Evolutionary conservation across 35 echinoderm and acorn worm species (phyloP), one percentile per base, ranked within the genome.

Genomic region (Apostichopus japonicus): DNA sequence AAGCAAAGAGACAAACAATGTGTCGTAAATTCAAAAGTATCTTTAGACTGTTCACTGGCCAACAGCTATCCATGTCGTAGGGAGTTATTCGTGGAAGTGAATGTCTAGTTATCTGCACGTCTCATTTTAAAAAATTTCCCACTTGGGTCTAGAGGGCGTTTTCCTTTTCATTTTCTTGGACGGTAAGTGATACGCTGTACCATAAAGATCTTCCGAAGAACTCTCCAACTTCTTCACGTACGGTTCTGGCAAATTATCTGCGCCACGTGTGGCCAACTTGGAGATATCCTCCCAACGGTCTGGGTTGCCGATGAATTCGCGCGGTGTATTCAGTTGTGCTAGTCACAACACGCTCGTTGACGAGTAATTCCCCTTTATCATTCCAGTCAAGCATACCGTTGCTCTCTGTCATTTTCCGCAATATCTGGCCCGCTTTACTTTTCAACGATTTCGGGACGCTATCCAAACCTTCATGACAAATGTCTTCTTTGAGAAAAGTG

Each of bases 121-220:
- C 33, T 44, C 33, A 44, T 44, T 44, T 90, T 90, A 72, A 77
- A 23, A 77, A 0, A 7, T 53, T 73, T 90, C 63, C 87, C 87
- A n/a, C 11, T 87, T 54, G 21, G 27, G 81, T 33, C 82, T 83
- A 23, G 11, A 77, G 23, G 55, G 59, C 13, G 92, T 63, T 4
- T 82, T 82, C 13, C 4, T 44, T 93, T 83, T 72, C 53, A 75
- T 24, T 65, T 65, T 65, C 16, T 23, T 71, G 44, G 22, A 6
- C 19, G 87, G 87, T 90, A 90, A 77, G 44, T 90, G 87, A 77
- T 23, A 90, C 63, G 87, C 71, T 71, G 87, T 73, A 24, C 87
- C 71, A 44, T 90, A 90, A 2, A 90, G 62, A 90, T 17, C 24
- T 0, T 77, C 23, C 9, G 62, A 65, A 10, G 9, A 10, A 10